Percentiles rank a stretch among this genome's conserved stretches.
Evolutionary conservation across 2,888 invertebrate genomes (phyloP).

Genomic region (Leptopterna dolabrata): DNA sequence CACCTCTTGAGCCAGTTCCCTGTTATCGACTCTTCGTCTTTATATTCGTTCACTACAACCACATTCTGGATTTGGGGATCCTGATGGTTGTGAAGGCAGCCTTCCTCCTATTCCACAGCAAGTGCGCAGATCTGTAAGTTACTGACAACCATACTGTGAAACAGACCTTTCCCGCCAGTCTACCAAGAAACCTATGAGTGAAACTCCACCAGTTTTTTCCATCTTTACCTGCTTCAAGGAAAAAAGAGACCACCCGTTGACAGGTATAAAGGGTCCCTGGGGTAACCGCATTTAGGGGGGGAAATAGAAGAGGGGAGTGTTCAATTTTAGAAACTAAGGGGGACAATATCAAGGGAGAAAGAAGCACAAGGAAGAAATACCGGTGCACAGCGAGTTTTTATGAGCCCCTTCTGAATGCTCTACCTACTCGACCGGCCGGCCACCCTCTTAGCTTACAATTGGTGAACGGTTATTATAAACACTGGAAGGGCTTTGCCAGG

Average conservation of each 20-base stretch:
- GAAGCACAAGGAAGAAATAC: not conserved
- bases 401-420: not conserved
- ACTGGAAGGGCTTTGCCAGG: not conserved
- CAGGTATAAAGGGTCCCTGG: not conserved
- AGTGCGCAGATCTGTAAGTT: too few species aligned
- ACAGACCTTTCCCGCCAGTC: too few species aligned
- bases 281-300: not conserved
- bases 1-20: too few species aligned
- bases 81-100: too few species aligned
- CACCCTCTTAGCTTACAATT: constrained; percentile 3
- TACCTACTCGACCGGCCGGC: not conserved
- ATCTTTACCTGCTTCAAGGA: too few species aligned
- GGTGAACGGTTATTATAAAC: constrained; percentile 7
- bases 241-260: not conserved
- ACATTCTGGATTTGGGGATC: too few species aligned
- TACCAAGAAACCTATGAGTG: too few species aligned
- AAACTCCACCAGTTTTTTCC: too few species aligned
- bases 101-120: too few species aligned
- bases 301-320: not conserved
- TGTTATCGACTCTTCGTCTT: too few species aligned
- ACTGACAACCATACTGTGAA: too few species aligned
- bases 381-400: constrained; percentile 1
- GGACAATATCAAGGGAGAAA: not conserved
- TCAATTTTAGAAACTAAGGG: not conserved
- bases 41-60: too few species aligned